Evolutionary conservation across 2,888 invertebrate species (phyloP).

Genomic region (Drosophila kokeensis): DNA sequence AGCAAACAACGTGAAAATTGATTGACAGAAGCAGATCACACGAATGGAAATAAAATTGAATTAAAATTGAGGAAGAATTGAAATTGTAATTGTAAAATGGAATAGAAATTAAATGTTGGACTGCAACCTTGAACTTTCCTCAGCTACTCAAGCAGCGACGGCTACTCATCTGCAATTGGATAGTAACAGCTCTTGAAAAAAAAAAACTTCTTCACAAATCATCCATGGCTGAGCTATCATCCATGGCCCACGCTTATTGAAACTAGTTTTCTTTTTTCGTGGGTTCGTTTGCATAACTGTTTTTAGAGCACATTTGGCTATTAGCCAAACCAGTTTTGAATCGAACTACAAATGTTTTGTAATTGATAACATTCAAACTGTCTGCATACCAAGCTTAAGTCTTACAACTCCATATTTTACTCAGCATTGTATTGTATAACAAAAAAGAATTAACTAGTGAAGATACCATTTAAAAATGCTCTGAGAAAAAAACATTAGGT

Average conservation of each 20-base stretch:
- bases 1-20: conserved; percentile 56
- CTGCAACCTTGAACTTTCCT: conserved; percentile 33
- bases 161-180: conserved; percentile 1
- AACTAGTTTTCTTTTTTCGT: conserved; percentile 18
- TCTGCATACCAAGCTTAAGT: background rate
- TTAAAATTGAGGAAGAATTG: background rate
- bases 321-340: conserved; percentile 17
- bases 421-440: background rate
- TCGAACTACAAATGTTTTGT: conserved; percentile 4
- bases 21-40: conserved; percentile 67
- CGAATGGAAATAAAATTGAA: conserved; percentile 21
- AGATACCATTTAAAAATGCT: background rate
- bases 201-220: background rate
- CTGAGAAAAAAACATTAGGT: background rate
- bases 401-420: background rate
- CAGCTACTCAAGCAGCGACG: background rate
- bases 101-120: background rate
- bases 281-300: conserved; percentile 34
- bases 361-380: conserved; percentile 8
- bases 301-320: conserved; percentile 7
- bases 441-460: background rate
- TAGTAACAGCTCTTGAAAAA: background rate
- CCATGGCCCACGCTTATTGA: conserved; percentile 12
- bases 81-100: background rate
- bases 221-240: background rate